Conservation (phyloP, 2,888 invertebrate species). For the Himalopsyche kuldschensis region DNA sequence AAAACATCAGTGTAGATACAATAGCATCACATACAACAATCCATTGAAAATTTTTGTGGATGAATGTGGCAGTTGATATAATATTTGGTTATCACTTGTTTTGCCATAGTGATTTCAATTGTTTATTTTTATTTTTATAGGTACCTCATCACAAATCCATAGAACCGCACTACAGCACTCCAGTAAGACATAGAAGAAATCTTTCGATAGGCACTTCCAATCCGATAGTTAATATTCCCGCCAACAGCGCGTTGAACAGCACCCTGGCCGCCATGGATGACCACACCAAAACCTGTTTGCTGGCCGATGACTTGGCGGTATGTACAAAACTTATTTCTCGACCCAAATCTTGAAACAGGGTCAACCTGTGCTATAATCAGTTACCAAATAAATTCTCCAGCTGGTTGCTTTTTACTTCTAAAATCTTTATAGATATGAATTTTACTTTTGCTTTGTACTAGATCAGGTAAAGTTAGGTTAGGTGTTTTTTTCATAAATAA, state of each 20-base stretch:
- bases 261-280: conserved; percentile 65
- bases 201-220: conserved; percentile 57
- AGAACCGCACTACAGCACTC: conserved; percentile 59
- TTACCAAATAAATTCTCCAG: not conserved
- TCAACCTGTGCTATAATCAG: not conserved
- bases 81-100: not conserved
- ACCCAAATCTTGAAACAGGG: not conserved
- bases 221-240: conserved; percentile 49
- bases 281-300: conserved; percentile 58
- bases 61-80: not conserved
- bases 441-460: not conserved
- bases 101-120: not conserved
- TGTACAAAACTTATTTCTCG: conserved; percentile 42
- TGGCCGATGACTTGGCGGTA: conserved; percentile 64
- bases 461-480: not conserved
- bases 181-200: conserved; percentile 55
- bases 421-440: not conserved
- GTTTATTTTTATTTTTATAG: conserved; percentile 22
- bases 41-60: not conserved
- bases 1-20: no score
- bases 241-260: conserved; percentile 47
- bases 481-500: not conserved
- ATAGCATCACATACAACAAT: not conserved
- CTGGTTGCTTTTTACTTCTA: not conserved
- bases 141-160: conserved; percentile 42